A percentile compares a stretch with the other conserved stretches of the same genome.
phyloP scores from a whole-genome alignment of 2,113 vertebrate genomes.

The Corydoras sp. region DNA sequence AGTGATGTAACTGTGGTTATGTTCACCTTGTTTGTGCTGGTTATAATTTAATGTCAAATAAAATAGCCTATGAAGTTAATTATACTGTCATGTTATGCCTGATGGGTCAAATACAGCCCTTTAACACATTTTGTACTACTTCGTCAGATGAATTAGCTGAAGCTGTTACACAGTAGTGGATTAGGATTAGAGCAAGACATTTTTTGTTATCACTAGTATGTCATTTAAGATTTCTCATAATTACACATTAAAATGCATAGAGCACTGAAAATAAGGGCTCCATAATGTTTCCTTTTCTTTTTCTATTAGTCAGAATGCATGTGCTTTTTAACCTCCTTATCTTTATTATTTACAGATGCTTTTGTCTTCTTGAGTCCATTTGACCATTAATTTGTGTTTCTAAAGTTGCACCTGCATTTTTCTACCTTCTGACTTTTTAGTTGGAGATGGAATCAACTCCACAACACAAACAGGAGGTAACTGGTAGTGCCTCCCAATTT shows the following conservation, averaged over 20 bases:
- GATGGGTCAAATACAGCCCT: not conserved
- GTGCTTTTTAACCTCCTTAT: constrained; percentile 50
- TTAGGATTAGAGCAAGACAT: constrained; percentile 3
- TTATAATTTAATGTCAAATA: too few relatives aligned
- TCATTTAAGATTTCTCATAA: constrained; percentile 17
- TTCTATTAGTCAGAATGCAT: constrained; percentile 8
- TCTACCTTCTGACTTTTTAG: constrained; percentile 71
- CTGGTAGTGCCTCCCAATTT: constrained; percentile 39
- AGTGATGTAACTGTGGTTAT: constrained; percentile 39
- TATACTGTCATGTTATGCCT: not conserved
- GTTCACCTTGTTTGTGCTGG: constrained; percentile 14
- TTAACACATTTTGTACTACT: not conserved
- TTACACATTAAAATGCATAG: constrained; percentile 14
- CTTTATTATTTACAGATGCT: not conserved
- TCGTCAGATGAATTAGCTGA: not conserved
- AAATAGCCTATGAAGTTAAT: too few relatives aligned
- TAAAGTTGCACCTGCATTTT: constrained; percentile 42
- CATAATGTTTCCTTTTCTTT: not conserved
- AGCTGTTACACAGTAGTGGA: not conserved
- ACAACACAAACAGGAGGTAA: constrained; percentile 96
- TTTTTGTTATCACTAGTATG: constrained; percentile 6
- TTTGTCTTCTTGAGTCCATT: constrained; percentile 38
- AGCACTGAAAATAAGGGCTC: not conserved
- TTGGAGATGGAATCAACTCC: constrained; percentile 90
- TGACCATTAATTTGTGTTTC: constrained; percentile 9